Evolutionary conservation across 2,797 vertebrate genomes (phyloP).

Genomic region (Perodicticus potto): DNA sequence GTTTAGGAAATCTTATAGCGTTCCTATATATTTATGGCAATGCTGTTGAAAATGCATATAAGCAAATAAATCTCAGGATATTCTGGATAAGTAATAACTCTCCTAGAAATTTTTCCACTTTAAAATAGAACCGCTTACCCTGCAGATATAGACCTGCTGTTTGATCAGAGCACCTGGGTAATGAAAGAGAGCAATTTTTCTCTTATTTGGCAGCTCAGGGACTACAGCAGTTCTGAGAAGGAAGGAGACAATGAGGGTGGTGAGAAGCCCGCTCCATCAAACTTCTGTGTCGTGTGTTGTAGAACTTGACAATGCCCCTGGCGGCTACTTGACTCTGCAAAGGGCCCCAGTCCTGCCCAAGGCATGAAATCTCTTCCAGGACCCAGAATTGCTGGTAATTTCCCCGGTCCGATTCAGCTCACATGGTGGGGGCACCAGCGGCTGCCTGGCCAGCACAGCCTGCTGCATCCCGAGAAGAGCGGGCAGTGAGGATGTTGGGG

Average conservation of each 20-base stretch:
- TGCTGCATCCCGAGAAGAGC: accelerated
- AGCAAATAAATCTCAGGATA: background rate
- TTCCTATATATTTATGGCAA: background rate
- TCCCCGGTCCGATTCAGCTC: background rate
- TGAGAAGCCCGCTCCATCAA: accelerated
- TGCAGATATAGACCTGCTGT: background rate
- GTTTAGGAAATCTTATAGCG: background rate
- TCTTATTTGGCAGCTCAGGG: background rate
- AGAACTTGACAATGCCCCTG: background rate
- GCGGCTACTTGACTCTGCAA: background rate
- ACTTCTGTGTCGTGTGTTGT: accelerated
- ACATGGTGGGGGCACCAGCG: accelerated
- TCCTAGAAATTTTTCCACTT: background rate
- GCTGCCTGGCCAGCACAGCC: background rate
- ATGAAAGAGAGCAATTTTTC: background rate
- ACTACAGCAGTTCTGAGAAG: background rate
- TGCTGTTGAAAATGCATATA: background rate
- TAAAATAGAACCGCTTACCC: background rate
- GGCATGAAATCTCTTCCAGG: background rate
- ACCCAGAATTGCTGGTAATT: background rate
- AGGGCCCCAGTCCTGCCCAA: background rate
- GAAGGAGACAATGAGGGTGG: accelerated
- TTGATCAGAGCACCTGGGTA: background rate
- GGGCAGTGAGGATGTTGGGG: accelerated
- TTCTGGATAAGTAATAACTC: background rate